These are phyloP conservation scores for Polydesmus complanatus DNA, from an alignment of 2,888 invertebrate species.

Conservation along the genomic window DNA sequence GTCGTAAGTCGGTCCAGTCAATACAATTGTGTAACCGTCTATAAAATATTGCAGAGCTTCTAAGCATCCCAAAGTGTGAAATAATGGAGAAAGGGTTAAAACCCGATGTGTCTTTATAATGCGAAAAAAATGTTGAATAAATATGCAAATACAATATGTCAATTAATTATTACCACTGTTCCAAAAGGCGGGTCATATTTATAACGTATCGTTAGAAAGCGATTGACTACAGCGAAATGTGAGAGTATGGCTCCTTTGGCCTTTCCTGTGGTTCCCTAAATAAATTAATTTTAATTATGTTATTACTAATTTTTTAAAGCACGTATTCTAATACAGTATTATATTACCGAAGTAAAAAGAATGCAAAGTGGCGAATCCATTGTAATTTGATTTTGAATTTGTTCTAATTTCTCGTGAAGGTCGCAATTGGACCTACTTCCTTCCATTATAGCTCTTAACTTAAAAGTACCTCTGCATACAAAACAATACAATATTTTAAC, in stretches of 20 bases:
- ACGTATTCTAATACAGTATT: background rate
- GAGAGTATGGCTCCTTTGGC: conserved; percentile 61
- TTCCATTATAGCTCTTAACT: conserved; percentile 26
- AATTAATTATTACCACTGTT: too few relatives aligned
- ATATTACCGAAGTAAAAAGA: conserved; percentile 58
- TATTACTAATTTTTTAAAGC: background rate
- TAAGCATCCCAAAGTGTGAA: background rate
- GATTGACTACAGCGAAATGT: conserved; percentile 57
- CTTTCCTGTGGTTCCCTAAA: conserved; percentile 57
- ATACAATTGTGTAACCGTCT: background rate
- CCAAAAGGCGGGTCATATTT: too few relatives aligned
- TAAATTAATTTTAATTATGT: background rate
- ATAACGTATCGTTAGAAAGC: too few relatives aligned
- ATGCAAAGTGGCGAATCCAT: conserved; percentile 58
- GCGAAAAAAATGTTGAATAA: too few relatives aligned
- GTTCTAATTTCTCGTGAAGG: conserved; percentile 23
- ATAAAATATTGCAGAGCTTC: background rate
- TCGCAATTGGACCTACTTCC: conserved; percentile 26
- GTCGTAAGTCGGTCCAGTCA: background rate
- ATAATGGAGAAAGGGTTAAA: too few relatives aligned
- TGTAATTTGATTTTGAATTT: conserved; percentile 41
- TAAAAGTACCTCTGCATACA: conserved; percentile 34
- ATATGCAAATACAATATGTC: too few relatives aligned
- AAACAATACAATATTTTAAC: background rate
- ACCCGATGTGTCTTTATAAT: too few relatives aligned